phyloP scores from a whole-genome alignment of 2,113 vertebrate species.

The Prionailurus viverrinus region DNA sequence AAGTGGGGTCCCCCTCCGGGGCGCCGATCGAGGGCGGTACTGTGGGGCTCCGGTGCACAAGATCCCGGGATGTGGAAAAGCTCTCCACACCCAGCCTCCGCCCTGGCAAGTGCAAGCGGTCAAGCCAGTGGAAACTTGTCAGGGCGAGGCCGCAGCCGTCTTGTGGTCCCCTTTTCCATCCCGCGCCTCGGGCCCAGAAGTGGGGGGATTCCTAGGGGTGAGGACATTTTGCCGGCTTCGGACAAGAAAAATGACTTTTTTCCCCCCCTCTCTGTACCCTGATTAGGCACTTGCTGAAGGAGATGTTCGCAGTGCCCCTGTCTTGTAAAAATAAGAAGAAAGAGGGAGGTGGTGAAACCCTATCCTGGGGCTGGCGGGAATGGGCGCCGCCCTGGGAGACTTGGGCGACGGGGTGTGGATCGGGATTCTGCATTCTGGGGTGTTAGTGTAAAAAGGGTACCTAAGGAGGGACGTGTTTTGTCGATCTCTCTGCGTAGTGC shows the following conservation, averaged over 20 bases:
- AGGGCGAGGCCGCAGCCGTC: neutral
- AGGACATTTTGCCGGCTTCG: neutral
- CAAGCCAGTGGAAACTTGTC: neutral
- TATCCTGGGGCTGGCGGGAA: neutral
- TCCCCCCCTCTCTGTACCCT: rapidly evolving
- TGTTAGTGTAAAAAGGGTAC: neutral
- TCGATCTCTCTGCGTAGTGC: neutral
- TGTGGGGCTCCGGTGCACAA: neutral
- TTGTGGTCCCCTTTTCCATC: neutral
- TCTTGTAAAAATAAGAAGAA: constrained; percentile 3
- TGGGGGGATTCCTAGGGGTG: too few relatives aligned
- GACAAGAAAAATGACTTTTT: neutral
- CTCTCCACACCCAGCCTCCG: neutral
- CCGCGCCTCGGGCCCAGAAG: neutral
- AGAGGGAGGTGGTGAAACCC: neutral
- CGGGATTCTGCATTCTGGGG: neutral
- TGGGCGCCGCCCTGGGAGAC: neutral
- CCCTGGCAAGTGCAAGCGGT: too few relatives aligned
- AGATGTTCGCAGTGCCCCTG: neutral
- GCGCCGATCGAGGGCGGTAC: neutral
- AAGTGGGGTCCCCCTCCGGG: constrained; percentile 78
- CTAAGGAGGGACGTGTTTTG: neutral
- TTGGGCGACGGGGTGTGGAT: neutral
- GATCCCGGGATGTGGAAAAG: neutral
- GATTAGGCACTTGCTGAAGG: neutral